These are phyloP conservation scores for Tenrec ecaudatus DNA, from an alignment of 2,113 vertebrate species.

Conservation along the genomic window DNA sequence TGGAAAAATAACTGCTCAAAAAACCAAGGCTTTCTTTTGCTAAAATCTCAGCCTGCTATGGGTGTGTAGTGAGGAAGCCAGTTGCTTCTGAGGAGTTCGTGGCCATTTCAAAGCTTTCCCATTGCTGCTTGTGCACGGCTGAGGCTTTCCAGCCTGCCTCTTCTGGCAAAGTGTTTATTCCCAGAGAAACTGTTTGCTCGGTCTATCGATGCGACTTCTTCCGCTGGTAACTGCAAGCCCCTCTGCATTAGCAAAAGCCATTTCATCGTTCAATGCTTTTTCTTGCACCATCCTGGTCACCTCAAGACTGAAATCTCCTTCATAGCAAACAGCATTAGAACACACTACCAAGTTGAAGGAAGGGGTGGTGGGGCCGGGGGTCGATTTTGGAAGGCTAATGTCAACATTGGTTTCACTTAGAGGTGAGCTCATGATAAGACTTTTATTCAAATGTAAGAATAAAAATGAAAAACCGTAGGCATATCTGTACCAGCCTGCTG, in stretches of 20 bases:
- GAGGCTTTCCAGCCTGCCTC: constrained; percentile 49
- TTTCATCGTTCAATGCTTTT: neutral
- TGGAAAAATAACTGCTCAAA: constrained; percentile 2
- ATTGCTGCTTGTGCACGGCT: neutral
- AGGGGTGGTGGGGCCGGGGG: neutral
- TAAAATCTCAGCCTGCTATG: constrained; percentile 4
- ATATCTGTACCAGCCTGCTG: neutral
- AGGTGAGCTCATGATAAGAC: constrained; percentile 27
- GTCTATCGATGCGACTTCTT: neutral
- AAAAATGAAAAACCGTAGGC: neutral
- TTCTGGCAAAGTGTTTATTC: neutral
- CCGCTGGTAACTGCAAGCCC: neutral
- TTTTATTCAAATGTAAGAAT: neutral
- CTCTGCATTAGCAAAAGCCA: neutral
- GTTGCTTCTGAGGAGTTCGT: constrained; percentile 1
- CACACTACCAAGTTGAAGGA: neutral
- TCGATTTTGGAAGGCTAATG: neutral
- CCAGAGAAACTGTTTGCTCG: constrained; percentile 19
- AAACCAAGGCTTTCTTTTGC: neutral
- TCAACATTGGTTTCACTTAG: constrained; percentile 34
- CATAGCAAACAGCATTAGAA: neutral
- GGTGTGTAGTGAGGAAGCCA: neutral
- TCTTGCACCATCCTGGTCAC: neutral
- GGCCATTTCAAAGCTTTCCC: constrained; percentile 44
- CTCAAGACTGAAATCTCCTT: neutral